Base-by-base conservation (phyloP, 2,797 vertebrate genomes). In the Fundulus diaphanus region DNA sequence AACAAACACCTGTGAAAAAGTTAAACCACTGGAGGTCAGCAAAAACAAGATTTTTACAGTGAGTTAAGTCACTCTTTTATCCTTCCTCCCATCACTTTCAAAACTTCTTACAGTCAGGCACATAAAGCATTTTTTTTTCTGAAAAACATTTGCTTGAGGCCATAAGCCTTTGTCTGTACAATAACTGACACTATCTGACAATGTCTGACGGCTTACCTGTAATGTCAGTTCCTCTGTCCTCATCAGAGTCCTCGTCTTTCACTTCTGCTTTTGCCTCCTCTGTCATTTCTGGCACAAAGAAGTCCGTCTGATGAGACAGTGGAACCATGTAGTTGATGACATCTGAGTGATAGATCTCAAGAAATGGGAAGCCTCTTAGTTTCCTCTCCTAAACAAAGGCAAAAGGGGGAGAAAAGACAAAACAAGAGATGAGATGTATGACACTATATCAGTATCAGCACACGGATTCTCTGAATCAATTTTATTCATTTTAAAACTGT, bases 261-360 rank as follows among this genome's bases (percentile, higher is more conserved):
- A 93, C 88, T n/a, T 97, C 95, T 11, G 89, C 56, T 81, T 88
- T 92, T 18, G 85, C 76, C 37, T 96, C 89, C 40, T 97, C 96
- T 90, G 93, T 96, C 94, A 96, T 93, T 91, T 99, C 98, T 8
- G 97, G 98, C 66, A 99, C 97, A 1, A 96, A 97, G 94, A 99
- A 99, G 90, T 98, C 97, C 1, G 94, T 96, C 92, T 99, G 98
- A 35, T 96, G 96, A 27, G 97, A 97, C 37, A 99, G 94, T 0
- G 98, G 98, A 63, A 96, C 97, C 94, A 99, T 95, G 6, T 98
- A 99, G 85, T 97, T 94, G 90, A 96, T 98, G 90, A 96, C 82
- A 73, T 96, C 96, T 29, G 95, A 91, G 65, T 92, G 92, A 83
- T 95, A 98, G 93, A 99, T 96, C 94, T 99, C 98, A 2, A 99